Evolutionary conservation across 1,140 invertebrate genomes (phyloP), one percentile per base, ranked within the genome.

Genomic region (Venustaconcha ellipsiformis): DNA sequence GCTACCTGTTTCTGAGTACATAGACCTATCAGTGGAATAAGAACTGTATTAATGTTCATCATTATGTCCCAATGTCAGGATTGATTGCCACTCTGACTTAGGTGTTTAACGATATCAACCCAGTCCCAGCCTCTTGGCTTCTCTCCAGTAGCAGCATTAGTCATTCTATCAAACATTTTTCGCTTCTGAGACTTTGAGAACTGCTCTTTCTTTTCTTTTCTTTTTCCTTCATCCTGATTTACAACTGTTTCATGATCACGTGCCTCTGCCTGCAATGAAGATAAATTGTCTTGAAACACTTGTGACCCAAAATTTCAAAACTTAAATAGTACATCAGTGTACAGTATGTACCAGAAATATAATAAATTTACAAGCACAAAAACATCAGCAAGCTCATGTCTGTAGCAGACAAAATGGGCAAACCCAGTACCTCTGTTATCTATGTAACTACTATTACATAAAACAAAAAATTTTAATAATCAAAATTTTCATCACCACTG

Each of bases 31-130:
- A 48, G 37, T 48, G 37, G 37, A 48, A 48, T 48, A 6, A 48
- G 37, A 48, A 8, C 11, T 48, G 37, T 48, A 48, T 48, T 48
- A 48, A 48, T 48, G 37, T 48, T 48, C 6, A 48, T 6, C 37
- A 48, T 48, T 48, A 48, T 48, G 37, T 48, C 37, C 11, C 37
- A 48, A 48, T 48, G 37, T 48, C 37, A 48, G 37, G 11, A 48
- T 0, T 81, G 70, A 63, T 72, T 67, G 6, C 94, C 94, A 75
- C 94, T 94, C 88, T 98, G 96, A n/a, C 95, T 96, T 58, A 99
- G 92, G 91, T 99, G 97, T 90, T 96, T 97, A 48, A 98, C 93
- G 76, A 98, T 93, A 88, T 98, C 97, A 6, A 98, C 94, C 97
- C 97, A 99, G 90, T 98, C 93, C 93, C 94, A 96, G 4, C 97